Base-by-base conservation (phyloP, 2,797 vertebrate species). In the Takifugu ocellatus region DNA sequence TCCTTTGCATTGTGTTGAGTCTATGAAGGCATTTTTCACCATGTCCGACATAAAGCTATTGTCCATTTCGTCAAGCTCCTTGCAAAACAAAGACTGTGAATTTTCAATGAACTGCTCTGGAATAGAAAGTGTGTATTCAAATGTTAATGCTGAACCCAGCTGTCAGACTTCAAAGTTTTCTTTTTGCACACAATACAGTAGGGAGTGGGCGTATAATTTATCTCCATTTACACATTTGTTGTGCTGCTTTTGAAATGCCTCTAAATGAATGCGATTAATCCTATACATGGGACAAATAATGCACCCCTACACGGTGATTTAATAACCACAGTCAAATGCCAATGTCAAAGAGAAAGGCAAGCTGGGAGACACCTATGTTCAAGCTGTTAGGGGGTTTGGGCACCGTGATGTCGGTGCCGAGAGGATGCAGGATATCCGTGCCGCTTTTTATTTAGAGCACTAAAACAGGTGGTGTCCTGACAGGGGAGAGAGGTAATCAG, bases 401-500 rank as follows among this genome's bases (percentile, higher is more conserved):
- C 43, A 60, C 69, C 66, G 49, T 64, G 67, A 72, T 70, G 77
- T 56, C 79, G 55, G 68, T 61, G 65, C 75, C 77, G 83, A 55
- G 84, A 75, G 61, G 57, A 75, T 68, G 68, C 58, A 59, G 77
- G 58, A 67, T 81, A 80, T 77, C 69, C 74, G 60, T 59, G 72
- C 68, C 75, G 64, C 66, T 72, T 82, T 83, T 78, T 62, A 72
- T 67, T 6, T 66, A 42, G 72, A 63, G 66, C 70, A 54, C 66
- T 66, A 48, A 83, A 86, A 88, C 89, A 90, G 88, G 86, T 90
- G 86, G 84, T 84, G 81, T 83, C 84, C 73, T 89, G 83, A 88
- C 87, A 84, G 85, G 85, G 79, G 84, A 88, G 78, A 67, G 62
- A 68, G 73, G 71, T 78, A 78, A 85, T 90, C 86, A 84, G 78